A percentile compares a stretch with the other conserved stretches of the same genome.
Evolutionary conservation across 2,797 vertebrate species (phyloP).

Genomic region (Dicrostonyx torquatus): DNA sequence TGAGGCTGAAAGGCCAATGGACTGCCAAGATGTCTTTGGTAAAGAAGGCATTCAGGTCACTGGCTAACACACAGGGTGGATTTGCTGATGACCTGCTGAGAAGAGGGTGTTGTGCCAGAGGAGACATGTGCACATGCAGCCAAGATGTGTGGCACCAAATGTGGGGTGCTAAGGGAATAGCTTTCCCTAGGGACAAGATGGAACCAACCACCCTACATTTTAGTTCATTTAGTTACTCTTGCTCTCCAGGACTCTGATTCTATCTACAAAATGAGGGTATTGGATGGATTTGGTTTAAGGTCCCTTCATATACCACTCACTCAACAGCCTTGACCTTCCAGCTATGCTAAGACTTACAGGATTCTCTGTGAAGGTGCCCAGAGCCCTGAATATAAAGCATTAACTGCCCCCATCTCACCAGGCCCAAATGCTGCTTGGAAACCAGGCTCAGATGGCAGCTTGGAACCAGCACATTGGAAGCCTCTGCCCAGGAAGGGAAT

Average conservation of each 20-base stretch:
- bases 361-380: neutral
- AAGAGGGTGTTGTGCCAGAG: neutral
- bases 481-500: neutral
- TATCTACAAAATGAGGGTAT: neutral
- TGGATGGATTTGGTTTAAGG: neutral
- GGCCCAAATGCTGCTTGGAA: neutral
- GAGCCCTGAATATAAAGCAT: neutral
- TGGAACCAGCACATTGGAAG: neutral
- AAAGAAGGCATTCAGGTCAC: neutral
- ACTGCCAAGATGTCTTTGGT: neutral
- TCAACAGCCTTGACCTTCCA: neutral
- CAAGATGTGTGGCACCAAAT: neutral
- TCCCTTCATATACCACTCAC: neutral
- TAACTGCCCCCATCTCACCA: neutral
- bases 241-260: neutral
- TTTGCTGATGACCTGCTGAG: neutral
- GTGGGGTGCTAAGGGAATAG: neutral
- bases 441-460: neutral
- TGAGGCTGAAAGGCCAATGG: neutral
- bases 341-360: neutral
- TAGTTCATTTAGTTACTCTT: neutral
- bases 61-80: neutral
- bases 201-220: neutral
- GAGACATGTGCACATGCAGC: neutral
- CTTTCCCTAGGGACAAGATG: neutral